Conservation (phyloP, 1,140 invertebrate genomes). For the Planococcus citri region DNA sequence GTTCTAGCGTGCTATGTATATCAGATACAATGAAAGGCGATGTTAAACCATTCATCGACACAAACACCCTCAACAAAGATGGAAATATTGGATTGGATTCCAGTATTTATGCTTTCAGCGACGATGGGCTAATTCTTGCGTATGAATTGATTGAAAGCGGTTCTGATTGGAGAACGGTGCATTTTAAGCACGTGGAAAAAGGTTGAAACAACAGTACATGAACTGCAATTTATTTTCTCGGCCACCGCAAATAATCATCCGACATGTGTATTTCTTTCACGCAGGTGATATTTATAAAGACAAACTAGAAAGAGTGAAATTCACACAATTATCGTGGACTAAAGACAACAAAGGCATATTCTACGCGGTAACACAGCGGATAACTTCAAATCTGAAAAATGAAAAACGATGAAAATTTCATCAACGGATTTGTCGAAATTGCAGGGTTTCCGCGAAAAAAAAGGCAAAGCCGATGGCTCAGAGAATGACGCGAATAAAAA, state of each 20-base stretch:
- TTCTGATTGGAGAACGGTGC: conserved; percentile 90
- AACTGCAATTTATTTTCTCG: not conserved
- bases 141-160: conserved; percentile 85
- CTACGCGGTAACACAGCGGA: conserved; percentile 68
- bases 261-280: conserved; percentile 28
- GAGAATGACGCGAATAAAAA: conserved; percentile 75
- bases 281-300: conserved; percentile 77
- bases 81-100: conserved; percentile 82
- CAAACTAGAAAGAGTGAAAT: conserved; percentile 80
- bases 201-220: conserved; percentile 42
- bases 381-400: conserved; percentile 11
- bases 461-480: conserved; percentile 72
- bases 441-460: conserved; percentile 60
- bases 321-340: conserved; percentile 82
- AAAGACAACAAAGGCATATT: conserved; percentile 91
- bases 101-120: conserved; percentile 66
- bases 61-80: conserved; percentile 83
- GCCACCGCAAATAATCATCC: not conserved
- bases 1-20: conserved; percentile 74
- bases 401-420: conserved; percentile 12
- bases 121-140: conserved; percentile 79
- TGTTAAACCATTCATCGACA: conserved; percentile 83
- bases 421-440: conserved; percentile 24
- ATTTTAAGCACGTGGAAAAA: conserved; percentile 62
- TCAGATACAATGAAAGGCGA: conserved; percentile 70